Base-by-base conservation (phyloP, 2,888 invertebrate species). In the Pinctada fucata region DNA sequence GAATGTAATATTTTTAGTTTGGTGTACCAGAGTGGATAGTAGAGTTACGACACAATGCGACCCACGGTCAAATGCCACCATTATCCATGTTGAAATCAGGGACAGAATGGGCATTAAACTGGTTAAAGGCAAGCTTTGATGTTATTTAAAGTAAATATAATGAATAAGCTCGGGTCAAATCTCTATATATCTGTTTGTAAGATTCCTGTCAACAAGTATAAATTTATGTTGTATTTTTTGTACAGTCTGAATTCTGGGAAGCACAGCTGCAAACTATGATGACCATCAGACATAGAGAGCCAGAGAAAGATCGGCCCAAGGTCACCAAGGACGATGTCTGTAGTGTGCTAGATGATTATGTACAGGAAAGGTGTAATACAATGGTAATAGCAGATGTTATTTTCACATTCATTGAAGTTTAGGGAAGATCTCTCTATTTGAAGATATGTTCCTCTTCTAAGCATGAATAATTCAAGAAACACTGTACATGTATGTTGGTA, bases 21-120 rank as follows among this genome's bases (percentile, higher is more conserved):
- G 95, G 95, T 66, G 94, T 97, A 65, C 97, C 97, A 0, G 94
- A 95, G 80, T 97, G 96, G 96, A 94, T 97, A 78, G 95, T 97
- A 4, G 95, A 95, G 83, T 91, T 97, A 74, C 94, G 97, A 75
- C 96, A 97, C 91, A 95, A 96, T 83, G 95, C 95, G 64, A 95
- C 96, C 50, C 97, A 97, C 90, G 94, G 95, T 83, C 94, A 94
- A 81, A 91, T 96, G 51, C 96, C 96, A 16, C 94, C 95, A 0
- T 91, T 95, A 50, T 93, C 93, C 67, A 92, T 95, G 72, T 92
- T 97, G 3, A 93, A 95, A 89, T 93, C 94, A 84, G 96, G 95
- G 2, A 93, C 95, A 47, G 90, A 93, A 49, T 94, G 95, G 86
- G 94, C 95, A 76, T 92, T 96, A 67, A 91, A 94, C 3, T 97